Base-by-base conservation (phyloP, 2,113 vertebrate genomes). In the Menura novaehollandiae region DNA sequence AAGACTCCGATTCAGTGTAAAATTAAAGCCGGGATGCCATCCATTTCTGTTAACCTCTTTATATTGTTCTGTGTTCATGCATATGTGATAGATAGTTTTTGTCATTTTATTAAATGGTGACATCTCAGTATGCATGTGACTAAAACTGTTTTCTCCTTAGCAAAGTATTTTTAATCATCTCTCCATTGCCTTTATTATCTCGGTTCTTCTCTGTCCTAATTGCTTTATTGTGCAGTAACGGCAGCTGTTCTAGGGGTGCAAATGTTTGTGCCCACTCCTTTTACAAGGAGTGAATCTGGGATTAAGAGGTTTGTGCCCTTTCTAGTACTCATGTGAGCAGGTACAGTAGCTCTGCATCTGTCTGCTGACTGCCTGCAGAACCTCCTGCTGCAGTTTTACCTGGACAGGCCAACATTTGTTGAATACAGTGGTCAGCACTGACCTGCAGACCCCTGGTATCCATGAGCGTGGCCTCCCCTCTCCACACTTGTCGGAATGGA, bases 11-110 rank as follows among this genome's bases (percentile, higher is more conserved):
- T 98, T 98, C 97, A 97, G 97, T 98, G 97, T 97, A 98, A 98
- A 99, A 99, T 99, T 99, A 99, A 98, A 98, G 98, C 98, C 72
- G 74, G 98, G 98, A 99, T 98, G 98, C 98, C 98, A 99, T 99
- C 98, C 98, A 98, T 99, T 99, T 98, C 98, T 98, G 98, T 99
- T 99, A 99, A 99, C 98, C 98, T 98, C 98, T 98, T 98, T 98
- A 98, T 98, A 98, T 98, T 98, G 97, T 98, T 98, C 97, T 97
- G 98, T 98, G 98, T 98, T 98, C 98, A 96, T 98, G 98, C 98
- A 97, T 97, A 98, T 95, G 97, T 98, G 98, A 99, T 99, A 98
- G 97, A 99, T 99, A 98, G 98, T 98, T 98, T 99, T 99, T 99
- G 98, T 99, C 98, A 98, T 98, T 98, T 98, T 99, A 98, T 99